Percentiles rank a stretch among this genome's conserved stretches.
These are phyloP conservation scores for Caenorhabditis inopinata DNA, from an alignment of 1,140 invertebrate species.

Conservation along the genomic window DNA sequence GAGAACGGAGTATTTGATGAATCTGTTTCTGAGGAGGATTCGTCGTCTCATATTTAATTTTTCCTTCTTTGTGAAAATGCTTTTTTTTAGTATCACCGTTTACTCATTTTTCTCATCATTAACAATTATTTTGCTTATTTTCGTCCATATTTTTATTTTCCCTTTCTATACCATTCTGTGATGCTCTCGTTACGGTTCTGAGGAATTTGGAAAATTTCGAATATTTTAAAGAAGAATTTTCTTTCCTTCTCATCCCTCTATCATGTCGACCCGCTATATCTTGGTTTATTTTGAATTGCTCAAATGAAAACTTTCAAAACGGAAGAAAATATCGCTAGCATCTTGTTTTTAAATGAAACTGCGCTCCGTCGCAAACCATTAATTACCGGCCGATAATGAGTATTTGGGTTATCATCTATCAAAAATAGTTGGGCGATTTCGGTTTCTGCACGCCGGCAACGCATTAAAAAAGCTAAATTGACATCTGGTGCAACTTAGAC, in stretches of 20 bases:
- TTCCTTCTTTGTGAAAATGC: no score
- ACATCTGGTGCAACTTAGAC: no score
- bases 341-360: no score
- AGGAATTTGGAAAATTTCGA: not conserved
- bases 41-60: conserved; percentile 20
- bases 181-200: conserved; percentile 18
- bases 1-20: conserved; percentile 15
- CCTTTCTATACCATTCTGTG: not conserved
- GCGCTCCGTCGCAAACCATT: no score
- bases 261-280: not conserved
- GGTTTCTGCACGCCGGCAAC: no score
- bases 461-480: no score
- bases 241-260: not conserved
- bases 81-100: conserved; percentile 11
- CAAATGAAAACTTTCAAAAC: not conserved
- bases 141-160: not conserved
- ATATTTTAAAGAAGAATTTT: no score
- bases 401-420: no score
- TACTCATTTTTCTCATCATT: not conserved
- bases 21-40: conserved; percentile 17
- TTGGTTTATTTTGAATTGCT: conserved; percentile 10
- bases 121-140: no score
- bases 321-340: no score
- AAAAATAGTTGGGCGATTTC: no score
- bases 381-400: no score